A percentile compares a stretch with the other conserved stretches of the same genome.
Evolutionary conservation across 2,113 vertebrate genomes (phyloP).

Genomic region (Harpagus bidentatus): DNA sequence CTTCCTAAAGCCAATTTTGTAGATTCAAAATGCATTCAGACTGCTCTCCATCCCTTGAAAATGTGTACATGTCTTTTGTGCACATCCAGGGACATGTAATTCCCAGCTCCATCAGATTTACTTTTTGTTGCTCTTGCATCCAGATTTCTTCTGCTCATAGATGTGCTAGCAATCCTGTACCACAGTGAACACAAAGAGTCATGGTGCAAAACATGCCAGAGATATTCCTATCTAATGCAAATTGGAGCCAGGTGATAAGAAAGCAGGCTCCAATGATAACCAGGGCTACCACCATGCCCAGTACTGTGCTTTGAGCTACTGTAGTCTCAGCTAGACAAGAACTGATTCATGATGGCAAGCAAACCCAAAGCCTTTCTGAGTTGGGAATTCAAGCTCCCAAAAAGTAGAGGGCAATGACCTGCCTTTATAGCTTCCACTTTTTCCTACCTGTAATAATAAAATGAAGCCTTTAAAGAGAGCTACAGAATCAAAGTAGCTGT

Average conservation of each 20-base stretch:
- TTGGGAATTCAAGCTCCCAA: not conserved
- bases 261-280: not conserved
- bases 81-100: not conserved
- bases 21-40: not conserved
- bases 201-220: rapidly evolving
- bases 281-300: not conserved
- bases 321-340: not conserved
- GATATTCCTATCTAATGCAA: not conserved
- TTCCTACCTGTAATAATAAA: not conserved
- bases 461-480: not conserved
- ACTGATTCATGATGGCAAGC: not conserved
- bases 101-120: not conserved
- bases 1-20: not conserved
- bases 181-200: not conserved
- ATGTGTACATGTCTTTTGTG: not conserved
- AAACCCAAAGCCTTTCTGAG: not conserved
- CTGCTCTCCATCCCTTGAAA: not conserved
- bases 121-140: not conserved
- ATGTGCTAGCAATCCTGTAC: not conserved
- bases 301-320: not conserved
- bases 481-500: not conserved
- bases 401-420: not conserved
- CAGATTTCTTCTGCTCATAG: not conserved
- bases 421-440: not conserved
- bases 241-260: not conserved